A percentile compares a stretch with the other conserved stretches of the same genome.
These are phyloP conservation scores for Amphipoea oculea DNA, from an alignment of 2,888 invertebrate genomes.

Conservation along the genomic window DNA sequence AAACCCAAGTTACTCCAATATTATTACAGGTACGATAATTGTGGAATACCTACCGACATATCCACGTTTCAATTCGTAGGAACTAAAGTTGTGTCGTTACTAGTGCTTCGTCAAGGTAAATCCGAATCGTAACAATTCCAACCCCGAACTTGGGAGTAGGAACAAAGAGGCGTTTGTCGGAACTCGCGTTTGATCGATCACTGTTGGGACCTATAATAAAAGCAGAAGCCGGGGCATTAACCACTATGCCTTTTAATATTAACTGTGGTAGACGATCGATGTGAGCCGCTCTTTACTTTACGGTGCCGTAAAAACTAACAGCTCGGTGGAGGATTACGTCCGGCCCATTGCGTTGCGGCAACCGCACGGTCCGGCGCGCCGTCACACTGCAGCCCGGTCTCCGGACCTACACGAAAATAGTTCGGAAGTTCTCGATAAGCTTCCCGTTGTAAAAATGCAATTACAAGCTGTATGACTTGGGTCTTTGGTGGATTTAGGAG, in stretches of 20 bases:
- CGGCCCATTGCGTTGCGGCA: slow-evolving; percentile 79
- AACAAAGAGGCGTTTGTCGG: slow-evolving; percentile 76
- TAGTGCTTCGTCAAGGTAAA: slow-evolving; percentile 79
- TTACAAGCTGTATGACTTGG: slow-evolving; percentile 1
- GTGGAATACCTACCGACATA: slow-evolving; percentile 19
- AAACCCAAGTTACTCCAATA: slow-evolving; percentile 23
- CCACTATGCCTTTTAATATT: slow-evolving; percentile 78
- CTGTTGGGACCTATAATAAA: slow-evolving; percentile 70
- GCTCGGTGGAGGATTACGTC: slow-evolving; percentile 79
- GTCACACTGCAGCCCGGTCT: slow-evolving; percentile 63
- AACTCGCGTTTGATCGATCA: slow-evolving; percentile 76
- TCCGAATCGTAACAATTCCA: slow-evolving; percentile 68
- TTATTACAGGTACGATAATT: slow-evolving; percentile 11
- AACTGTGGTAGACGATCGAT: slow-evolving; percentile 78
- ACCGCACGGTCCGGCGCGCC: slow-evolving; percentile 70
- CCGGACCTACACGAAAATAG: slow-evolving; percentile 65
- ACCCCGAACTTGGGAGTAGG: slow-evolving; percentile 67
- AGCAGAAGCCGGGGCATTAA: slow-evolving; percentile 70
- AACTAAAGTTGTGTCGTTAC: slow-evolving; percentile 70
- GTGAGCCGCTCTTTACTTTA: slow-evolving; percentile 80
- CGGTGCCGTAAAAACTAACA: slow-evolving; percentile 85
- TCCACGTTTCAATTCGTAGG: slow-evolving; percentile 35
- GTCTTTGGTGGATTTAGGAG: background rate
- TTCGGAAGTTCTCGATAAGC: slow-evolving; percentile 55
- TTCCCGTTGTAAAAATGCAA: slow-evolving; percentile 25